Evolutionary conservation across 35 echinoderm and acorn worm genomes (phyloP).

Genomic region (Nesometra sesokonis): DNA sequence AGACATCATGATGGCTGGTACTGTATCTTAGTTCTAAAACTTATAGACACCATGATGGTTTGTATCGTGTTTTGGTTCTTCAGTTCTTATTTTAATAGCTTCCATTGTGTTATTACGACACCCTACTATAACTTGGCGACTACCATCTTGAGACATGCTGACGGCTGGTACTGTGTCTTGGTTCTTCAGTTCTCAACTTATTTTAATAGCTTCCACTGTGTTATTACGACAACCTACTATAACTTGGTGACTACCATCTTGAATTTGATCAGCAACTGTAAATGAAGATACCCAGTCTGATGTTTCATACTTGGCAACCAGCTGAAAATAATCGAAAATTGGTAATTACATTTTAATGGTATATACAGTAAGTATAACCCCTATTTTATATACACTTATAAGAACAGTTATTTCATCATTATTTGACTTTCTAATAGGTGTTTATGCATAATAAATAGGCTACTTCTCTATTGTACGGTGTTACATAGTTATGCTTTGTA

Average conservation of each 20-base stretch:
- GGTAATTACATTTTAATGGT: too few species aligned
- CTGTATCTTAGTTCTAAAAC: too few species aligned
- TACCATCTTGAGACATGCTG: not conserved
- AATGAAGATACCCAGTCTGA: not conserved
- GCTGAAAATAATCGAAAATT: not conserved
- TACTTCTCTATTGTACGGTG: too few species aligned
- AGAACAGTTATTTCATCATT: too few species aligned
- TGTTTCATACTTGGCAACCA: slow-evolving; percentile 7
- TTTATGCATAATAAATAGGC: too few species aligned
- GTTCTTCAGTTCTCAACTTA: not conserved
- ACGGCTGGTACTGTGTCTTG: not conserved
- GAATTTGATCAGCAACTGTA: not conserved
- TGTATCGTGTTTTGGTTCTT: too few species aligned
- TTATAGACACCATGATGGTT: too few species aligned
- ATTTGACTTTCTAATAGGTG: too few species aligned
- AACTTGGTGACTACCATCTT: not conserved
- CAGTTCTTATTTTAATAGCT: not conserved
- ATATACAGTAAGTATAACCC: too few species aligned
- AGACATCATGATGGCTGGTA: not conserved
- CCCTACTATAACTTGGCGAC: not conserved
- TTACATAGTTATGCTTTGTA: too few species aligned
- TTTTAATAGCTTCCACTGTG: not conserved
- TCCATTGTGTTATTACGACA: not conserved
- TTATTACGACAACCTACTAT: not conserved
- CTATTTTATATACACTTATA: too few species aligned